Evolutionary conservation across 2,888 invertebrate species (phyloP).

Genomic region (Mechanitis mazaeus): DNA sequence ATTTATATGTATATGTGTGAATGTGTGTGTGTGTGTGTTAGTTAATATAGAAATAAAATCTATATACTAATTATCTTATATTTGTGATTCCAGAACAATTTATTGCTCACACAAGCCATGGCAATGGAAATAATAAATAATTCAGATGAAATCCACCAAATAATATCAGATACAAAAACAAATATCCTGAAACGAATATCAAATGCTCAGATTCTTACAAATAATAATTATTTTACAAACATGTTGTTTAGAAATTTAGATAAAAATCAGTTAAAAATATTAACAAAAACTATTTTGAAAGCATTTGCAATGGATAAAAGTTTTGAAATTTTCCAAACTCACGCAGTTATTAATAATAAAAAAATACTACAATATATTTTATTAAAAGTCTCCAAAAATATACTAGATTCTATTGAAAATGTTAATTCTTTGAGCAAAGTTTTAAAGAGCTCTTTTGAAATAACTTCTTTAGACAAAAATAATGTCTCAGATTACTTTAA

Average conservation of each 20-base stretch:
- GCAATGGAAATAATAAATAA: conserved; percentile 39
- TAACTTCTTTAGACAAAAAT: conserved; percentile 43
- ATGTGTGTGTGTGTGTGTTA: too few relatives aligned
- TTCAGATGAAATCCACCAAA: conserved; percentile 30
- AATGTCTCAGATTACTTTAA: conserved; percentile 45
- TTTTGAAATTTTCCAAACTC: conserved; percentile 41
- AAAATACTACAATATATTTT: conserved; percentile 47
- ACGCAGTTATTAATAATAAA: conserved; percentile 47
- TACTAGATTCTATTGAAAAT: conserved; percentile 51
- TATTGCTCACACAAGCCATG: conserved; percentile 55
- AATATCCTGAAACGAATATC: conserved; percentile 52
- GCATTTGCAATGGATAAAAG: conserved; percentile 38
- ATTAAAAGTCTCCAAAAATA: conserved; percentile 50
- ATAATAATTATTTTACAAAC: conserved; percentile 42
- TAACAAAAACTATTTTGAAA: conserved; percentile 54
- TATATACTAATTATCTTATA: conserved; percentile 8
- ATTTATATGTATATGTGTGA: too few relatives aligned
- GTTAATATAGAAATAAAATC: not conserved
- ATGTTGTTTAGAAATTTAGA: conserved; percentile 52
- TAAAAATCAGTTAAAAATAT: conserved; percentile 43
- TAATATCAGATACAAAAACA: conserved; percentile 41
- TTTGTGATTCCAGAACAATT: conserved; percentile 51
- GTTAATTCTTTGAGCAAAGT: conserved; percentile 48
- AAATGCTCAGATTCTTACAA: conserved; percentile 36
- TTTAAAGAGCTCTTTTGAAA: conserved; percentile 51